Percentiles rank a stretch among this genome's conserved stretches.
phyloP scores from a whole-genome alignment of 2,113 vertebrate genomes.

The Mesitornis unicolor region DNA sequence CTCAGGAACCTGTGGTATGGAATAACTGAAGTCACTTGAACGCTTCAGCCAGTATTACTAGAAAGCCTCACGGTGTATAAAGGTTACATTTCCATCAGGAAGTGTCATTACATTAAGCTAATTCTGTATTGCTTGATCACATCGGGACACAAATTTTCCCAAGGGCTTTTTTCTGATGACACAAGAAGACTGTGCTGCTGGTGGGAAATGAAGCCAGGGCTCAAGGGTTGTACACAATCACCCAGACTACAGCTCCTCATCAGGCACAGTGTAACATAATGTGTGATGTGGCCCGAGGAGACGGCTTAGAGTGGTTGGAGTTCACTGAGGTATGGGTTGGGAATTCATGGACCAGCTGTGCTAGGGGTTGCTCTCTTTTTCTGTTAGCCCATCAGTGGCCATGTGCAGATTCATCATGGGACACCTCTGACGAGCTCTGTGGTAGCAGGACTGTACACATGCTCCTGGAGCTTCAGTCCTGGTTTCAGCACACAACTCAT shows the following conservation, averaged over 20 bases:
- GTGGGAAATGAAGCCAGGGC: background rate
- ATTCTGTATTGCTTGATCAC: background rate
- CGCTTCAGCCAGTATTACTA: background rate
- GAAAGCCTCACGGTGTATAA: background rate
- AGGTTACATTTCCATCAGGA: background rate
- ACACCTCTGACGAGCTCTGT: background rate
- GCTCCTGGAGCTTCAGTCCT: background rate
- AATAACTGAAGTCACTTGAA: background rate
- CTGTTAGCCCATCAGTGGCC: background rate
- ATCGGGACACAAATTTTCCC: fast-evolving
- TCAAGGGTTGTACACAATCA: background rate
- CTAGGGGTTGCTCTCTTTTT: background rate
- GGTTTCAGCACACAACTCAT: background rate
- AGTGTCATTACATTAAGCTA: background rate
- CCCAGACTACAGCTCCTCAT: background rate
- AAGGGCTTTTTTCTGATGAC: background rate
- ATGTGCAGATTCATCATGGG: background rate
- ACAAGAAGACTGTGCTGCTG: background rate
- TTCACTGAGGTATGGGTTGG: background rate
- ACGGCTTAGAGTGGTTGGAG: background rate
- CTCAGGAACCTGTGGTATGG: slow-evolving; percentile 78
- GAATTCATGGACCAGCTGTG: background rate
- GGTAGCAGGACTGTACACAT: background rate
- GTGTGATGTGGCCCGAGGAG: background rate
- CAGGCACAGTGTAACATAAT: background rate